Percentiles rank a stretch among this genome's conserved stretches.
Evolutionary conservation across 2,888 invertebrate genomes (phyloP).

Genomic region (Brenthis ino): DNA sequence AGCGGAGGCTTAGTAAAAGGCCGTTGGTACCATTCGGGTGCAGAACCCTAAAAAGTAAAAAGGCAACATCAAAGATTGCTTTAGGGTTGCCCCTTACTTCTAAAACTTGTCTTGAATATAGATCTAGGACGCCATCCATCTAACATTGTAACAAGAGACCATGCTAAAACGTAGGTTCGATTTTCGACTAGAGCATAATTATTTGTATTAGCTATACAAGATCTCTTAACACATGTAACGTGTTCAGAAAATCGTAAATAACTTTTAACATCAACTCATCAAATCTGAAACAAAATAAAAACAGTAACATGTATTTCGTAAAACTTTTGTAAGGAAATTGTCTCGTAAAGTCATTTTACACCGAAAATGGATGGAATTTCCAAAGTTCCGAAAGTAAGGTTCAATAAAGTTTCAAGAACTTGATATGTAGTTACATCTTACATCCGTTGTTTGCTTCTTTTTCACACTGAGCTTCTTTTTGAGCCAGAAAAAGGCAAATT

Average conservation of each 20-base stretch:
- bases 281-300: conserved; percentile 13
- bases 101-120: too few relatives aligned
- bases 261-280: conserved; percentile 3
- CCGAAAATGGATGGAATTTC: conserved; percentile 14
- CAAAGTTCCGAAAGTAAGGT: background rate
- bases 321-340: conserved; percentile 18
- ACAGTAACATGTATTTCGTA: conserved; percentile 7
- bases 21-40: too few relatives aligned
- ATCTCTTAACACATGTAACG: too few relatives aligned
- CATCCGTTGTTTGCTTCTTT: conserved; percentile 1
- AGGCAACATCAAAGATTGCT: too few relatives aligned
- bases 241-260: background rate
- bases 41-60: too few relatives aligned
- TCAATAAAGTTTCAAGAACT: conserved; percentile 13
- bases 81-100: too few relatives aligned
- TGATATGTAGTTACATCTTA: conserved; percentile 3
- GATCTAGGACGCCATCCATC: too few relatives aligned
- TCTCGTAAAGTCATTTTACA: conserved; percentile 18
- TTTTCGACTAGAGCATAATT: too few relatives aligned
- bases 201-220: too few relatives aligned
- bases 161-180: too few relatives aligned
- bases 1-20: too few relatives aligned
- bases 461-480: conserved; percentile 3
- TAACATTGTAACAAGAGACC: too few relatives aligned
- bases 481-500: background rate